Evolutionary conservation across 2,113 vertebrate genomes (phyloP).

Genomic region (Caranx ignobilis): DNA sequence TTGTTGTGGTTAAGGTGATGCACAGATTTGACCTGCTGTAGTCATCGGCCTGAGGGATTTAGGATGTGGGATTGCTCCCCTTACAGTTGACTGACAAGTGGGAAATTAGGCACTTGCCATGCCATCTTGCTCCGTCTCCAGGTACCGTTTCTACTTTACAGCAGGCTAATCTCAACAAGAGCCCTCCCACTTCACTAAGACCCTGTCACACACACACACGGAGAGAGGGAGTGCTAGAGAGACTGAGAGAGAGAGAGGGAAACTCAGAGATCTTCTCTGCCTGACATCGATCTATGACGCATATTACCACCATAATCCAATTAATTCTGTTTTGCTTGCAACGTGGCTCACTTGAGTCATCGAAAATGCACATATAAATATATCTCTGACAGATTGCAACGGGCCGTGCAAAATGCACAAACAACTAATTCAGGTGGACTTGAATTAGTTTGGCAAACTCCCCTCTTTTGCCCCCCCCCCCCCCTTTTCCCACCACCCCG

Average conservation of each 20-base stretch:
- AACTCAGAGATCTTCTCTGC: constrained; percentile 64
- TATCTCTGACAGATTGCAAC: constrained; percentile 56
- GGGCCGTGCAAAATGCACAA: constrained; percentile 63
- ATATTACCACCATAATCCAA: constrained; percentile 78
- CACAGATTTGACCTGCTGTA: background rate
- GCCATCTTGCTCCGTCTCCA: constrained; percentile 23
- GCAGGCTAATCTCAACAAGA: constrained; percentile 63
- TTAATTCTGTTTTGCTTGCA: constrained; percentile 72
- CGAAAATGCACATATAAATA: constrained; percentile 68
- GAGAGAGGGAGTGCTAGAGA: background rate
- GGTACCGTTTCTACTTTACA: constrained; percentile 45
- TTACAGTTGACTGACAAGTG: constrained; percentile 54
- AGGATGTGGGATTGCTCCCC: constrained; percentile 36
- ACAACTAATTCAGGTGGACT: constrained; percentile 56
- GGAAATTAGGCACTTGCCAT: constrained; percentile 57
- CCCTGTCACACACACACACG: constrained; percentile 37
- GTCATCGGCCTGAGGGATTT: constrained; percentile 35
- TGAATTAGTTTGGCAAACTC: constrained; percentile 32
- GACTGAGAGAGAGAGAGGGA: constrained; percentile 11
- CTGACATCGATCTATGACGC: constrained; percentile 81
- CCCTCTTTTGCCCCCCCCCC: constrained; percentile 11
- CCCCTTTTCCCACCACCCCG: background rate
- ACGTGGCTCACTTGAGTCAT: constrained; percentile 69
- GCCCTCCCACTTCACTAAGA: constrained; percentile 60
- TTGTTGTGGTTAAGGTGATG: background rate